Evolutionary conservation across 2,113 vertebrate species (phyloP), one percentile per base, ranked within the genome.

Genomic region (Sphaerodactylus townsendi): DNA sequence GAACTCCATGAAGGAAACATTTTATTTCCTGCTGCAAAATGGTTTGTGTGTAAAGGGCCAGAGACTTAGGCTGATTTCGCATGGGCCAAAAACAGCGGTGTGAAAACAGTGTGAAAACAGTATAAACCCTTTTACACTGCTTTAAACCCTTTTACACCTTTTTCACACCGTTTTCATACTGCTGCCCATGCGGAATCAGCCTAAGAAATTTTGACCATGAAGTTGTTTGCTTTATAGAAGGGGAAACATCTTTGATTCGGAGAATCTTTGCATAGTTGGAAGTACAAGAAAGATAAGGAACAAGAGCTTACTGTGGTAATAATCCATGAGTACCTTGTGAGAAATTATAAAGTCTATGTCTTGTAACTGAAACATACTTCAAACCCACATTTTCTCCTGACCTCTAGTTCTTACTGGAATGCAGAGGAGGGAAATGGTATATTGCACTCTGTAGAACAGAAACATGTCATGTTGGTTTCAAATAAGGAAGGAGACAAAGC

Each of bases 181-280:
- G n/a, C n/a, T n/a, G n/a, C n/a, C n/a, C n/a, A n/a, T n/a, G 70
- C 39, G 6, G 3, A 85, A 73, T 28, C 21, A 0, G 3, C 70
- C 69, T 79, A 48, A 50, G n/a, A 83, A 82, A 59, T 69, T 62
- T 39, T 53, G 53, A 50, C 39, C 48, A 19, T 0, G 50, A 59
- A 53, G n/a, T 39, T 46, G 5, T 35, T 72, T 0, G 0, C 35
- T 86, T 70, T 85, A 21, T 89, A 78, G 64, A 25, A 41, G 7
- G 77, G 30, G 14, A 21, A 21, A 35, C 30, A 79, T 3, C 15
- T 41, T 10, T 25, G 28, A 82, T 76, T 23, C 4, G n/a, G 71
- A 79, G 33, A 92, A 68, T 77, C n/a, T n/a, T 70, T 21, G 72
- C 81, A 46, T 46, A n/a, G 28, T 70, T 71, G n/a, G 69, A 82